Base-by-base conservation (phyloP, 2,888 invertebrate genomes). In the Dasypolia templi region DNA sequence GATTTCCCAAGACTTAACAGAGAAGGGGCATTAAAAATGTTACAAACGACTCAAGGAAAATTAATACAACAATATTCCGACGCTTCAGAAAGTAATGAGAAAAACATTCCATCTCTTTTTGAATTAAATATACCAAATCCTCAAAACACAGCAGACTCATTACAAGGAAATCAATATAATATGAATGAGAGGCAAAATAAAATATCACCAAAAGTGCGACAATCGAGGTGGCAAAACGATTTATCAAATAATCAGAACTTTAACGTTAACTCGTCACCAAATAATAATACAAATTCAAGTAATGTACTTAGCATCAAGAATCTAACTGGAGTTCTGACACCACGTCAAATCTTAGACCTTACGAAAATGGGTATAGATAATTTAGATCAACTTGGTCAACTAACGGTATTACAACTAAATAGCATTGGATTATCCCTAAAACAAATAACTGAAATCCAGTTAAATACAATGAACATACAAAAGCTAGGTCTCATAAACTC, bases 1-100 rank as follows among this genome's bases (percentile, higher is more conserved):
- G 98, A 98, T 91, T 99, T 98, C 88, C 98, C 98, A 59, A 96
- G 99, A 75, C 96, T 98, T 81, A 98, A 97, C 86, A 97, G 98
- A 76, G 98, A 98, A 88, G 97, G 97, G 80, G 98, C 98, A 0
- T 91, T 97, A 86, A 94, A 96, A 90, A 96, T 97, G 96, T 94
- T 96, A 80, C 94, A 95, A 86, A 92, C 92, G 22, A 96, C 96
- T 73, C 96, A 96, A 90, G 81, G 90, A 76, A 95, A 94, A 88
- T 89, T 96, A 89, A 92, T 94, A 82, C 95, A 95, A 87, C 95
- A 96, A 87, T 96, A 86, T 91, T 90, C 94, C 35, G 94, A 94
- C 77, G 89, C 85, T 81, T 81, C 88, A 70, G 94, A 95, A 58
- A 84, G 83, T 72, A 94, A 93, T 80, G 94, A 94, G 78, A 94